Evolutionary conservation across 1,140 invertebrate genomes (phyloP).

Genomic region (Lethrus apterus): DNA sequence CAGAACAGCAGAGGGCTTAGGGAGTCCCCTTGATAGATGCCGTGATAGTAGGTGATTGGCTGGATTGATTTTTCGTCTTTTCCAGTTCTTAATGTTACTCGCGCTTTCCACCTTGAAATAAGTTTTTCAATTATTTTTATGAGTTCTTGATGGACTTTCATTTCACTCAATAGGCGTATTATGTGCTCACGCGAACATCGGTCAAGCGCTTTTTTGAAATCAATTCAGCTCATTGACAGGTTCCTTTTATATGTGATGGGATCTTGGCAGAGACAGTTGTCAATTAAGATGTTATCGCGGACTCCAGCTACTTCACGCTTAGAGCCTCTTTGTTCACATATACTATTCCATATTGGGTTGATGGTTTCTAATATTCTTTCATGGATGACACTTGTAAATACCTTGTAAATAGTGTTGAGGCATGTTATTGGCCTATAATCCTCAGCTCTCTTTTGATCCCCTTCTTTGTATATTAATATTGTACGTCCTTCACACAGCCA

Average conservation of each 20-base stretch:
- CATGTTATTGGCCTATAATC: constrained; percentile 14
- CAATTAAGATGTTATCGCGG: no score
- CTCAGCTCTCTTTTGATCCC: not conserved
- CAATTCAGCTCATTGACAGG: not conserved
- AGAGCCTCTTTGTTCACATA: no score
- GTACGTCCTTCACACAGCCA: not conserved
- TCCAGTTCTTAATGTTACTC: not conserved
- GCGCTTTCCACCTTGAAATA: not conserved
- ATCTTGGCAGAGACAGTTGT: no score
- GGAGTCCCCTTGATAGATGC: constrained; percentile 1
- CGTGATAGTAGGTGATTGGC: not conserved
- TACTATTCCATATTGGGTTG: constrained; percentile 6
- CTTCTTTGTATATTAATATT: constrained; percentile 7
- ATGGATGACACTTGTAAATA: constrained; percentile 7
- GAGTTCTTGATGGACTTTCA: no score
- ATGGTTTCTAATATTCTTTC: constrained; percentile 6
- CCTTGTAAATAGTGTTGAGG: constrained; percentile 10
- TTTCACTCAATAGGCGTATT: no score
- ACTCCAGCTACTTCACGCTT: no score
- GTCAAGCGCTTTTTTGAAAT: not conserved
- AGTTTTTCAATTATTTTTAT: no score
- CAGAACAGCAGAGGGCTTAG: not conserved
- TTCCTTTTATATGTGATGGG: no score
- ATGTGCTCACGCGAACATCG: not conserved
- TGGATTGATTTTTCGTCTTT: not conserved